Evolutionary conservation across 2,888 invertebrate species (phyloP).

Genomic region (Euclidia mi): DNA sequence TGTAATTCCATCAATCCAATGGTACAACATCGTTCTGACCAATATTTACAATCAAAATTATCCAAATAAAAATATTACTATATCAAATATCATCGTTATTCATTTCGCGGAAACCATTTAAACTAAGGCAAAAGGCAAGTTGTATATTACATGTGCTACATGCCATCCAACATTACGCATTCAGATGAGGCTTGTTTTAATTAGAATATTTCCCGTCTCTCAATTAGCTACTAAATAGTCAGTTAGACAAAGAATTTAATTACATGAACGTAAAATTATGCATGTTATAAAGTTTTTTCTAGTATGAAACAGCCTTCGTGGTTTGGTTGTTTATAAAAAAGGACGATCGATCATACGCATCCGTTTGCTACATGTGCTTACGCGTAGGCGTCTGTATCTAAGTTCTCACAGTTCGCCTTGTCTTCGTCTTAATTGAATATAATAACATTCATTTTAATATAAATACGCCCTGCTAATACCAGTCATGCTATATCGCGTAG

Average conservation of each 20-base stretch:
- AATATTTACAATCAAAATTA: too few relatives aligned
- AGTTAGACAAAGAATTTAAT: conserved; percentile 10
- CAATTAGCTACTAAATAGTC: not conserved
- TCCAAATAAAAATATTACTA: too few relatives aligned
- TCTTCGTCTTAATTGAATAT: conserved; percentile 62
- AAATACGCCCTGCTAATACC: too few relatives aligned
- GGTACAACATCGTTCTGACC: too few relatives aligned
- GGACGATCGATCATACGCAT: conserved; percentile 60
- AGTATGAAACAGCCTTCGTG: conserved; percentile 34
- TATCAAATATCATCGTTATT: too few relatives aligned
- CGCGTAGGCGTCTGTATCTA: conserved; percentile 72
- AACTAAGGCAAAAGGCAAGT: conserved; percentile 7
- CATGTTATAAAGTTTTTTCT: conserved; percentile 4
- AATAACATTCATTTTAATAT: conserved; percentile 38
- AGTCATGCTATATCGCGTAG: too few relatives aligned
- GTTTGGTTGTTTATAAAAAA: conserved; percentile 55
- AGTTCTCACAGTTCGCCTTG: conserved; percentile 61
- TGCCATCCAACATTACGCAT: conserved; percentile 14
- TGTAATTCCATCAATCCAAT: too few relatives aligned
- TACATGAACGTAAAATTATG: conserved; percentile 3
- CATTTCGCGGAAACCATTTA: too few relatives aligned
- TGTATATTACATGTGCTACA: conserved; percentile 9
- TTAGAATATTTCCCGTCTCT: not conserved
- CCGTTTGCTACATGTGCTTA: conserved; percentile 60
- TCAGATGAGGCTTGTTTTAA: conserved; percentile 11